A percentile compares a stretch with the other conserved stretches of the same genome.
Evolutionary conservation across 2,888 invertebrate genomes (phyloP).

Genomic region (Mimumesa dahlbomi): DNA sequence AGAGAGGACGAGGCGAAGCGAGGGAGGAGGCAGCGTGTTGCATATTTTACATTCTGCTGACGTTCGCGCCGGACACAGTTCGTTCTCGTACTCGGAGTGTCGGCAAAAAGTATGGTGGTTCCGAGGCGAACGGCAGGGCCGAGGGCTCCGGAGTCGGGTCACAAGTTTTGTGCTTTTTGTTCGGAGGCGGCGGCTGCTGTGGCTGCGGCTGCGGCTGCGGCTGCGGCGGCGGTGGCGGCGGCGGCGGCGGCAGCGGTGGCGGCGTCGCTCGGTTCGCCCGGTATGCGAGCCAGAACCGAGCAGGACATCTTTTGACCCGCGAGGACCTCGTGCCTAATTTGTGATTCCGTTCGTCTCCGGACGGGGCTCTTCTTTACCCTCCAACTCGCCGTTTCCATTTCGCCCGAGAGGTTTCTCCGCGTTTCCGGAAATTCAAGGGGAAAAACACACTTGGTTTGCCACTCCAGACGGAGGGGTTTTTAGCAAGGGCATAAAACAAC

Average conservation of each 20-base stretch:
- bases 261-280: slow-evolving; percentile 53
- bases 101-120: slow-evolving; percentile 74
- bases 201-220: slow-evolving; percentile 33
- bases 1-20: slow-evolving; percentile 5
- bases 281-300: slow-evolving; percentile 61
- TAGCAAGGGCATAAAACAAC: too few species aligned
- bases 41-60: slow-evolving; percentile 78
- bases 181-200: slow-evolving; percentile 46
- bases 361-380: slow-evolving; percentile 17
- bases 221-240: slow-evolving; percentile 19
- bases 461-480: too few species aligned
- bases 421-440: slow-evolving; percentile 27
- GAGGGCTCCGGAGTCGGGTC: slow-evolving; percentile 67
- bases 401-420: not conserved
- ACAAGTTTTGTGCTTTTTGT: slow-evolving; percentile 72
- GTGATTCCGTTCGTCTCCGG: slow-evolving; percentile 61
- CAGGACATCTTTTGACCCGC: slow-evolving; percentile 65
- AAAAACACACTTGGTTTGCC: not conserved
- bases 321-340: slow-evolving; percentile 60
- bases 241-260: slow-evolving; percentile 21
- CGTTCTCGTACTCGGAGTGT: slow-evolving; percentile 67
- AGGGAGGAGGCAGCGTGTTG: slow-evolving; percentile 61
- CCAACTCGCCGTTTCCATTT: slow-evolving; percentile 7
- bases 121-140: slow-evolving; percentile 69
- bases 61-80: slow-evolving; percentile 70